Percentiles rank a stretch among this genome's conserved stretches.
Evolutionary conservation across 2,113 vertebrate genomes (phyloP).

Genomic region (Oostethus manadensis): DNA sequence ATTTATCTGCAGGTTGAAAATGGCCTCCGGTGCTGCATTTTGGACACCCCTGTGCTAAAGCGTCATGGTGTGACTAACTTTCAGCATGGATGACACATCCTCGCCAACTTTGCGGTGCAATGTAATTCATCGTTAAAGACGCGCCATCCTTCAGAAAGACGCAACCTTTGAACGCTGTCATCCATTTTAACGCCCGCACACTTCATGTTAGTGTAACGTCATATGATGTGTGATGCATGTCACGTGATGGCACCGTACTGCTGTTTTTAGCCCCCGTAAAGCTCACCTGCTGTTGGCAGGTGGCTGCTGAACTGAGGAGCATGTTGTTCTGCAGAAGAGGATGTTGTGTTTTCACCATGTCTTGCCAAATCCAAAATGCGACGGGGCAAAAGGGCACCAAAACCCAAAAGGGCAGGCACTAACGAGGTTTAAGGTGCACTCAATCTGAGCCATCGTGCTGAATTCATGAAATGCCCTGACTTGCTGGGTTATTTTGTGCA

Average conservation of each 20-base stretch:
- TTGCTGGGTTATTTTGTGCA: too few species aligned
- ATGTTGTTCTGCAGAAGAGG: too few species aligned
- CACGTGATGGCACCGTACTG: conserved; percentile 37
- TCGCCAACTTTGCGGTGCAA: conserved; percentile 21
- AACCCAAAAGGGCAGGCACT: too few species aligned
- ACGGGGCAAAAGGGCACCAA: too few species aligned
- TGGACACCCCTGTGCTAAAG: too few species aligned
- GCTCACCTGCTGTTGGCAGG: conserved; percentile 34
- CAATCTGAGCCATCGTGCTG: too few species aligned
- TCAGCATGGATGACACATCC: conserved; percentile 28
- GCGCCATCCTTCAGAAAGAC: conserved; percentile 40
- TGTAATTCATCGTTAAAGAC: conserved; percentile 44
- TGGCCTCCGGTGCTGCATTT: too few species aligned
- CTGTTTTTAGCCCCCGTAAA: conserved; percentile 27
- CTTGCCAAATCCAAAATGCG: too few species aligned
- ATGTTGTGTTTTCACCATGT: too few species aligned
- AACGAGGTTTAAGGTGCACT: too few species aligned
- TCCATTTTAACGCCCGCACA: conserved; percentile 41
- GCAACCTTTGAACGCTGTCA: conserved; percentile 38
- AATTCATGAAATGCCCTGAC: too few species aligned
- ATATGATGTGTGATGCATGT: conserved; percentile 36
- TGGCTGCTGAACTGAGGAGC: conserved; percentile 9
- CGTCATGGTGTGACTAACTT: conserved; percentile 15
- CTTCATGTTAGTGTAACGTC: conserved; percentile 38
- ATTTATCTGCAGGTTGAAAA: too few species aligned